Conservation (phyloP, 2,797 vertebrate species). For the Silurus aristotelis region DNA sequence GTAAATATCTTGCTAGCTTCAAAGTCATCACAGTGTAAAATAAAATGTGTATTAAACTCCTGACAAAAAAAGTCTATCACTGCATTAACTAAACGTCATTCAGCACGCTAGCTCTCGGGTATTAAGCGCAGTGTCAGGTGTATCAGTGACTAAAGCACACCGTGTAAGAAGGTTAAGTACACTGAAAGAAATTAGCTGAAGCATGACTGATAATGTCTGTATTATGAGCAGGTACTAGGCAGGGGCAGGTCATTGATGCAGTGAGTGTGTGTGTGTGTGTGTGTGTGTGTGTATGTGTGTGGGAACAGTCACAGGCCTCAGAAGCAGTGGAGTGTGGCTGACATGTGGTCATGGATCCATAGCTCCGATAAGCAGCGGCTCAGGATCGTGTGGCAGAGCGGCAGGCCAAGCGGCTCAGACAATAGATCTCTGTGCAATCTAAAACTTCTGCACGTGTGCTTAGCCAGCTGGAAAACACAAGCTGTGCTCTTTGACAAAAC, state of each 20-base stretch:
- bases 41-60: neutral
- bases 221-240: neutral
- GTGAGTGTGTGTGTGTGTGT: no score
- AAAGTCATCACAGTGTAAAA: neutral
- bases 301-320: neutral
- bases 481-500: neutral
- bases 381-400: neutral
- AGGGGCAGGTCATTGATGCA: neutral
- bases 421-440: conserved; percentile 34
- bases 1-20: neutral
- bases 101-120: neutral
- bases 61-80: neutral
- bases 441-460: conserved; percentile 19
- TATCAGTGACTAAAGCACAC: conserved; percentile 24
- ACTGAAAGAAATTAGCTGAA: neutral
- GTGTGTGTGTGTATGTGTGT: neutral
- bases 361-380: conserved; percentile 26
- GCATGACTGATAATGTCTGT: neutral
- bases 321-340: conserved; percentile 30
- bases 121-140: neutral
- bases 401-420: conserved; percentile 20
- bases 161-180: conserved; percentile 4
- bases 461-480: conserved; percentile 34
- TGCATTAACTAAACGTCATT: neutral
- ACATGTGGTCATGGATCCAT: conserved; percentile 15